A percentile compares a stretch with the other conserved stretches of the same genome.
phyloP scores from a whole-genome alignment of 2,888 invertebrate species.

The Diarsia dahlii region DNA sequence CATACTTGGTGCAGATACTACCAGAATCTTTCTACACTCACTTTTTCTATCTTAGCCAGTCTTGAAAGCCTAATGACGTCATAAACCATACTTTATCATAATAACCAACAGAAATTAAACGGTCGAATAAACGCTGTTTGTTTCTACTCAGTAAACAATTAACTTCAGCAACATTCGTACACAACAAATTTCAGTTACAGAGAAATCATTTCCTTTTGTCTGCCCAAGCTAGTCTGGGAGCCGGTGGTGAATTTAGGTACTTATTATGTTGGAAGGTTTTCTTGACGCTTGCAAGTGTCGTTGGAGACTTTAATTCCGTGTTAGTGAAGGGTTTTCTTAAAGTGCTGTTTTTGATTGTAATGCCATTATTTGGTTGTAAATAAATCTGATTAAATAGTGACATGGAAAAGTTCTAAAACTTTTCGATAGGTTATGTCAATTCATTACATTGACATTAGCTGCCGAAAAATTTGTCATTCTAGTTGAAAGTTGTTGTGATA shows the following conservation, averaged over 20 bases:
- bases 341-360: not conserved
- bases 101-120: constrained; percentile 49
- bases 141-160: constrained; percentile 58
- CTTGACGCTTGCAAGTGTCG: not conserved
- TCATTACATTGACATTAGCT: not conserved
- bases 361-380: not conserved
- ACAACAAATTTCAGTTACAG: constrained; percentile 71
- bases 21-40: no score
- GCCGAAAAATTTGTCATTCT: not conserved
- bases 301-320: not conserved
- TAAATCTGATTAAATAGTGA: not conserved
- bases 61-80: not conserved
- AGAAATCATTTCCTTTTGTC: constrained; percentile 71
- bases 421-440: not conserved
- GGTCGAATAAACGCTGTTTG: constrained; percentile 27
- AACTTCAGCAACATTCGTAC: constrained; percentile 66
- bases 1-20: no score
- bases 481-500: not conserved
- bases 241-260: not conserved
- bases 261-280: not conserved
- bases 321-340: not conserved
- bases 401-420: not conserved
- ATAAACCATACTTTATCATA: constrained; percentile 24
- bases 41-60: not conserved
- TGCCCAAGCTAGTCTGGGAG: constrained; percentile 28